Conservation (phyloP, 2,797 vertebrate species). For the Borostomias antarcticus region DNA sequence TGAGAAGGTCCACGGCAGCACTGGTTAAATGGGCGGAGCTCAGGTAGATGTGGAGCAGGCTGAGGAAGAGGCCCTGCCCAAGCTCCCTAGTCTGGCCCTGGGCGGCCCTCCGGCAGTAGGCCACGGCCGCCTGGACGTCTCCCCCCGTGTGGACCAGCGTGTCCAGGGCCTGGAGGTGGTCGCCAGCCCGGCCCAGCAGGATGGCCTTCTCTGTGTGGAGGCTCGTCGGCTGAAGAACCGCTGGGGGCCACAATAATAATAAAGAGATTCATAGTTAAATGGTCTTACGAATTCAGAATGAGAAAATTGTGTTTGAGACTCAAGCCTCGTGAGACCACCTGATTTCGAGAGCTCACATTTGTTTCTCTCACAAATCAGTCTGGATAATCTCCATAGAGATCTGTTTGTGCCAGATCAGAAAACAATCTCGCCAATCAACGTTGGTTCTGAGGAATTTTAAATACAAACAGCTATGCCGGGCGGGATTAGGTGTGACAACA, state of each 20-base stretch:
- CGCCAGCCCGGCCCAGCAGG: conserved; percentile 59
- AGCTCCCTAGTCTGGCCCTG: conserved; percentile 42
- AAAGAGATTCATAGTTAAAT: background rate
- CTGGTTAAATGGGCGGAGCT: conserved; percentile 31
- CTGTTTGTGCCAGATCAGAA: too few relatives aligned
- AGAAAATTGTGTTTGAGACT: too few relatives aligned
- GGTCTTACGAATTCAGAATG: background rate
- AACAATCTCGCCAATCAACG: too few relatives aligned
- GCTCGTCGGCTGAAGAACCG: conserved; percentile 54
- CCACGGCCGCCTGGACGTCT: conserved; percentile 62
- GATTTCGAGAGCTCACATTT: too few relatives aligned
- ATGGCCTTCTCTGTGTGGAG: conserved; percentile 69
- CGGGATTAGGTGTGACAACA: too few relatives aligned
- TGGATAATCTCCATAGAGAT: too few relatives aligned
- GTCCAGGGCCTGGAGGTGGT: conserved; percentile 65
- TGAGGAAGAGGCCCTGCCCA: conserved; percentile 53
- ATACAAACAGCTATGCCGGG: too few relatives aligned
- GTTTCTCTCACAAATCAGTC: too few relatives aligned
- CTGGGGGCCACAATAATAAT: conserved; percentile 48
- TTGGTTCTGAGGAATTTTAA: too few relatives aligned
- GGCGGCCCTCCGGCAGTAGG: conserved; percentile 65
- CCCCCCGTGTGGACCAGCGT: conserved; percentile 59
- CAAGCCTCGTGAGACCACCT: too few relatives aligned
- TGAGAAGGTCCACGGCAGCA: conserved; percentile 64
- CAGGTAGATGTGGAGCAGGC: conserved; percentile 67